Conservation (phyloP, 1,140 invertebrate species). For the Gryon sp. region DNA sequence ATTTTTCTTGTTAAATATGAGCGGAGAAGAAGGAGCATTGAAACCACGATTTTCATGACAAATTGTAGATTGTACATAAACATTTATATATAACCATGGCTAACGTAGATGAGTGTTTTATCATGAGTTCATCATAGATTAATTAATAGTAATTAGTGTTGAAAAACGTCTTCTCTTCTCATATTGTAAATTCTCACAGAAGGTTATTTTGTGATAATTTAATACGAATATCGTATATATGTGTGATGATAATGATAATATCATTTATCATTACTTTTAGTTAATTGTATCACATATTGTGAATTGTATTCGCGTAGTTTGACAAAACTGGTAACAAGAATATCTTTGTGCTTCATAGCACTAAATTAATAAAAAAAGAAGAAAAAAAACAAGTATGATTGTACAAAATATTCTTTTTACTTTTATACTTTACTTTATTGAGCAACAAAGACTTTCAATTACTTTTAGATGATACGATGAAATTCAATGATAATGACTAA, state of each 20-base stretch:
- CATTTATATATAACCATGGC: conserved; percentile 14
- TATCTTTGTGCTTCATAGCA: conserved; percentile 14
- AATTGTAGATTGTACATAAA: conserved; percentile 38
- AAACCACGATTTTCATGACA: conserved; percentile 4
- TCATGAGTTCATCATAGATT: conserved; percentile 37
- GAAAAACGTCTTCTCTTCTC: conserved; percentile 41
- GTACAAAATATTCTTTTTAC: conserved; percentile 45
- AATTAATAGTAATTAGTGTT: conserved; percentile 17
- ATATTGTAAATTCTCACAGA: conserved; percentile 29
- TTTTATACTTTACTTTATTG: conserved; percentile 31
- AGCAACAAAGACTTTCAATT: conserved; percentile 29
- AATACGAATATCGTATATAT: conserved; percentile 12
- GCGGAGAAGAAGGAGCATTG: conserved; percentile 21
- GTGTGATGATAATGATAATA: conserved; percentile 41
- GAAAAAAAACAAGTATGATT: too few species aligned
- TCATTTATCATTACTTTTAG: conserved; percentile 39
- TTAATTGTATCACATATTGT: conserved; percentile 54
- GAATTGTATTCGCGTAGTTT: conserved; percentile 25
- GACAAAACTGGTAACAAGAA: conserved; percentile 19
- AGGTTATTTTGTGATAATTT: conserved; percentile 44
- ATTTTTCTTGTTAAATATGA: conserved; percentile 44
- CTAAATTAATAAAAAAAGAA: neutral
- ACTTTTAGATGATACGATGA: conserved; percentile 18
- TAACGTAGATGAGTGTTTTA: conserved; percentile 31
- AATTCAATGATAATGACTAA: conserved; percentile 18